phyloP scores from a whole-genome alignment of 1,140 invertebrate species.

The Bombus sylvicola region DNA sequence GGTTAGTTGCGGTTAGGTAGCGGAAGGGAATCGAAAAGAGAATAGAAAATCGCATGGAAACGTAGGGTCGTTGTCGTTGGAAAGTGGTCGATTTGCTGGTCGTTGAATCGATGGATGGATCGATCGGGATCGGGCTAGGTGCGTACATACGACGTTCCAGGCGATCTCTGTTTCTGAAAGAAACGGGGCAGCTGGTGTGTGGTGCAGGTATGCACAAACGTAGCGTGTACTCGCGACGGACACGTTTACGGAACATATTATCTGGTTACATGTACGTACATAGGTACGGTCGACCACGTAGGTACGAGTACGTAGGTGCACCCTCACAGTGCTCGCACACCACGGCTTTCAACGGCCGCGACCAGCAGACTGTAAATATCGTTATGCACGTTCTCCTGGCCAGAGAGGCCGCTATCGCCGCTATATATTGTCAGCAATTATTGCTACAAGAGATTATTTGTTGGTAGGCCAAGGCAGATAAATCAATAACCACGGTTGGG shows the following conservation, averaged over 20 bases:
- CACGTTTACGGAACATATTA: slow-evolving; percentile 63
- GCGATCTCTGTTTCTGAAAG: not conserved
- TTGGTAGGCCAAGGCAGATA: slow-evolving; percentile 50
- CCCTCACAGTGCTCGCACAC: slow-evolving; percentile 26
- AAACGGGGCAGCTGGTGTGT: not conserved
- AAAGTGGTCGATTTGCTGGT: slow-evolving; percentile 30
- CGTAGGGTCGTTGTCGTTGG: slow-evolving; percentile 26
- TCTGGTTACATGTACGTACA: slow-evolving; percentile 58
- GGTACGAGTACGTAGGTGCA: slow-evolving; percentile 47
- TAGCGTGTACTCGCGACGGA: slow-evolving; percentile 27
- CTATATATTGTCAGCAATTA: slow-evolving; percentile 68
- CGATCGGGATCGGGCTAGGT: slow-evolving; percentile 44
- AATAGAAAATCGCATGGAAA: not conserved
- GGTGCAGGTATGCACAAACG: slow-evolving; percentile 7
- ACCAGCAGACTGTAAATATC: slow-evolving; percentile 51
- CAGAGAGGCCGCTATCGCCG: slow-evolving; percentile 32
- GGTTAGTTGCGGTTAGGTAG: not conserved
- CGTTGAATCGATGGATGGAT: not conserved
- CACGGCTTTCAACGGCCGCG: slow-evolving; percentile 35
- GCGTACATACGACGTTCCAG: slow-evolving; percentile 4
- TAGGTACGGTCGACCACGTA: slow-evolving; percentile 15
- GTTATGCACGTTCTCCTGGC: slow-evolving; percentile 17
- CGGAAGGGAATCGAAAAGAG: not conserved
- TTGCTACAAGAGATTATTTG: slow-evolving; percentile 67
- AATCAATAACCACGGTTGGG: slow-evolving; percentile 61